Base-by-base conservation (phyloP, 2,888 invertebrate species). In the Campoletis raptor region DNA sequence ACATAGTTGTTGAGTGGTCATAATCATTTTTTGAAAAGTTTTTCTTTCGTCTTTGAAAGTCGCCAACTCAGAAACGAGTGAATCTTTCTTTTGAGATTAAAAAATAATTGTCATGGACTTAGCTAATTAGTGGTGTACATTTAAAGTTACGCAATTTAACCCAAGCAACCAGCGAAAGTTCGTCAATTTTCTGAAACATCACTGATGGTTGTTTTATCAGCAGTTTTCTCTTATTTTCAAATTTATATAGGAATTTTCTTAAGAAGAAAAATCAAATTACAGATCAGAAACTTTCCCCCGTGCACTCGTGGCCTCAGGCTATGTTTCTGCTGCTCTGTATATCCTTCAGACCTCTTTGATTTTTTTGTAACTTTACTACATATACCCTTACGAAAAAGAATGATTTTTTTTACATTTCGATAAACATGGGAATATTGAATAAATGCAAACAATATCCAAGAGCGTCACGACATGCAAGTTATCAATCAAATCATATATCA, bases 81-180 rank as follows among this genome's bases (percentile, higher is more conserved):
- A 6, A 15, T 2, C 9, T 57, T 30, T 61, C 30, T 15, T 1
- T 61, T 6, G 24, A 61, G 57, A 12, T 24, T 12, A 61, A 61
- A 61, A 61, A 61, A 61, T 30, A 61, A 61, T 61, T 30, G 24
- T 30, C 24, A 61, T 12, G 12, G 30, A 30, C 57, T 24, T 61
- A 30, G 24, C 30, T 61, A 30, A 61, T 61, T 61, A 61, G 57
- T 30, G 30, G 57, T 30, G 30, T 61, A 61, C 57, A 61, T 61
- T 30, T 24, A 61, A 61, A 61, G 57, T 61, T 61, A 61, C 57
- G 57, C 10, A 61, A 61, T 61, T 61, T 30, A 61, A n/a, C 30
- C 30, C 12, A 8, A 30, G 12, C 0, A 61, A 4, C 30, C 57
- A 61, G 57, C 24, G 12, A 61, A 61, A 61, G 30, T 61, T 30